These are phyloP conservation scores for Plectrocnemia conspersa DNA, from an alignment of 1,140 invertebrate species.

Conservation along the genomic window DNA sequence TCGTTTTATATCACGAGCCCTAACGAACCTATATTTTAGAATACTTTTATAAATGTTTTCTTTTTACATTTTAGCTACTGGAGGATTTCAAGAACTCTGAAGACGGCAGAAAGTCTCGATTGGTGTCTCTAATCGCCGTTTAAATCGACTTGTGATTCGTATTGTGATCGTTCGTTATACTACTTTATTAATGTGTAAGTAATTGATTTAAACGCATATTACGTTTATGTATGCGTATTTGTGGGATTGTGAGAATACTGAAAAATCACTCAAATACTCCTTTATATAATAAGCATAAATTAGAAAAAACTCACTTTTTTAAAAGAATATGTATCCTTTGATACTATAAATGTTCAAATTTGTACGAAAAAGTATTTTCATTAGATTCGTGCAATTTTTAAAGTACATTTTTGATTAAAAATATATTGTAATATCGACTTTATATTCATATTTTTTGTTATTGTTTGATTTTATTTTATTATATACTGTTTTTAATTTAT, in stretches of 20 bases:
- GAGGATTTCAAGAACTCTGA: conserved; percentile 63
- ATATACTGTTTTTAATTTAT: neutral
- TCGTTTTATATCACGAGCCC: conserved; percentile 9
- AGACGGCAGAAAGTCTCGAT: conserved; percentile 54
- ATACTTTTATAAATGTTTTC: conserved; percentile 10
- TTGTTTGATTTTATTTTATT: neutral
- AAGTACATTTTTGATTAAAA: too few species aligned
- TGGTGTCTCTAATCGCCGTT: conserved; percentile 50
- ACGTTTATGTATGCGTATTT: neutral
- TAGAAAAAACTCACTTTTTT: neutral
- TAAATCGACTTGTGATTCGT: too few species aligned
- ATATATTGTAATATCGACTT: conserved; percentile 1
- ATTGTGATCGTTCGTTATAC: neutral
- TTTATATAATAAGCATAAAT: neutral
- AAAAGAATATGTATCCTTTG: neutral
- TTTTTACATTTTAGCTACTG: conserved; percentile 51
- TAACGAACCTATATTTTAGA: conserved; percentile 4
- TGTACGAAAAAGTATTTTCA: too few species aligned
- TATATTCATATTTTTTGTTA: neutral
- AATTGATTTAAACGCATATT: neutral
- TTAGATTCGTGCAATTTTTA: too few species aligned
- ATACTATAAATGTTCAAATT: neutral
- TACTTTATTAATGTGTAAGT: neutral
- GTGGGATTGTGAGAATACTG: neutral
- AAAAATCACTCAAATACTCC: neutral